Evolutionary conservation across 2,888 invertebrate genomes (phyloP).

Genomic region (Cyaniris semiargus): DNA sequence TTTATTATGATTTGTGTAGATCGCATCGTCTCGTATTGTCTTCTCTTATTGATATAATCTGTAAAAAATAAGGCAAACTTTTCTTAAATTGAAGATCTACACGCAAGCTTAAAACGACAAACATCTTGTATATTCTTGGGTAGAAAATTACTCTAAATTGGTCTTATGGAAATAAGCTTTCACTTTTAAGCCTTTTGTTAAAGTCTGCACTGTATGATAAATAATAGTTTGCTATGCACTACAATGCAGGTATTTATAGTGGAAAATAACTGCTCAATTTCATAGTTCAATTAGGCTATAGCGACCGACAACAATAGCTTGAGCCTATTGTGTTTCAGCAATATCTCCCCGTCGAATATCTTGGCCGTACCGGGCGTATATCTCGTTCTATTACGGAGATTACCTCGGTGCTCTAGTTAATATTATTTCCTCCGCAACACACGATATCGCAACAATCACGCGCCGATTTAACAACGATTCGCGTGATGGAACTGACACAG

Average conservation of each 20-base stretch:
- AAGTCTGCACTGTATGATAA: background rate
- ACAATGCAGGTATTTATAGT: background rate
- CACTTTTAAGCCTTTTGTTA: background rate
- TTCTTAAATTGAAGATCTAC: too few species aligned
- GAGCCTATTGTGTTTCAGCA: constrained; percentile 16
- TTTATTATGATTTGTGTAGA: background rate
- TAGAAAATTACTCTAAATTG: background rate
- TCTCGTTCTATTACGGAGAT: background rate
- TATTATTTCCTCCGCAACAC: background rate
- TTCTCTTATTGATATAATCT: background rate
- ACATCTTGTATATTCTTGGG: too few species aligned
- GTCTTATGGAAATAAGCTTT: background rate
- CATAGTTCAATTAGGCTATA: constrained; percentile 5
- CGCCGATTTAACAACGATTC: constrained; percentile 5
- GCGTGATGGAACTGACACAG: constrained; percentile 24
- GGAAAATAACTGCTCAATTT: constrained; percentile 5
- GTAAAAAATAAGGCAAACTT: too few species aligned
- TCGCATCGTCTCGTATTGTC: background rate
- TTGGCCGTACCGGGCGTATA: background rate
- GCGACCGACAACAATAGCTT: background rate
- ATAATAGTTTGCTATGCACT: background rate
- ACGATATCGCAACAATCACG: background rate
- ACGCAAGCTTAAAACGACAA: too few species aligned
- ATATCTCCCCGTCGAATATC: constrained; percentile 6
- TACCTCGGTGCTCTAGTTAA: constrained; percentile 4